Base-by-base conservation (phyloP, 2,113 vertebrate species). In the Aythya baeri region DNA sequence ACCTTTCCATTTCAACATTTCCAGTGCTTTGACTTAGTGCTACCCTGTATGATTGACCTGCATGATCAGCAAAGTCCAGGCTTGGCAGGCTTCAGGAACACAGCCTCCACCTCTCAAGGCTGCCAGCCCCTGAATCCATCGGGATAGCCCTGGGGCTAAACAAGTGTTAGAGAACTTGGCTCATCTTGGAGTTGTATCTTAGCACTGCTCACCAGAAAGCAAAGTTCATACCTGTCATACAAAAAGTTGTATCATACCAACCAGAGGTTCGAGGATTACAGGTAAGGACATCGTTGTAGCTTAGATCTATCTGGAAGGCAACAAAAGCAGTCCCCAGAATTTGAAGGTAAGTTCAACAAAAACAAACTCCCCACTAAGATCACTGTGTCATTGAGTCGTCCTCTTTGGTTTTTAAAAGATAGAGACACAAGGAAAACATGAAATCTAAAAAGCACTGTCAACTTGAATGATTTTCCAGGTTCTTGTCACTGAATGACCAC, bases 401-500 rank as follows among this genome's bases (percentile, higher is more conserved):
- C 77, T 71, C 66, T 62, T 89, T 88, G 71, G 75, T 66, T 55
- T 89, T 89, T 73, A 78, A 84, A 83, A 95, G 94, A 94, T 31
- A 92, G 73, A 95, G 90, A 95, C 68, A 63, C 10, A 9, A 67
- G 84, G 58, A 68, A 95, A 92, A 89, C 92, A 97, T 77, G 83
- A 84, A 87, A 95, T 95, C 91, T 96, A 91, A 93, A 96, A 92
- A 90, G 86, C 89, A 34, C 15, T 75, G 91, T 96, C 97, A 93
- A 78, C 80, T 84, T 91, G 97, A 97, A 86, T 93, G 96, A 93
- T 96, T 94, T 96, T 85, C 88, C 73, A 61, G 93, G 91, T 84
- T 94, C 83, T 89, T 95, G 91, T 97, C 96, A 95, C 93, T 90
- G 84, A 97, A 95, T 93, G 94, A 86, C 95, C 91, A 92, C 91